Evolutionary conservation across 2,113 vertebrate species (phyloP).

Genomic region (Oreocharis arfaki): DNA sequence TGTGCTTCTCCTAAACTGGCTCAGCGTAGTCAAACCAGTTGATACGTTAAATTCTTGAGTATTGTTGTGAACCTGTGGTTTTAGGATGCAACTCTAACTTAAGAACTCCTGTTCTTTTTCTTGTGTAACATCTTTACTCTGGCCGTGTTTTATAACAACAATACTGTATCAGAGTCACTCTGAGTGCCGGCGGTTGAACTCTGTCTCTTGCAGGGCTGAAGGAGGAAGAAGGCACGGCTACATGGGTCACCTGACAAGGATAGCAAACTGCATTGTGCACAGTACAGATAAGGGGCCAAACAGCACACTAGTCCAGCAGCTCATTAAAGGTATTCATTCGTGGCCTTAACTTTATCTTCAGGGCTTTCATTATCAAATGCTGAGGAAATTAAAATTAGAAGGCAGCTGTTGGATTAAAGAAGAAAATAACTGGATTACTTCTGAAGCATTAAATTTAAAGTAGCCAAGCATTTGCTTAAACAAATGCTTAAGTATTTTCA

Average conservation of each 20-base stretch:
- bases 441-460: not conserved
- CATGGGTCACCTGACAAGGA: conserved; percentile 97
- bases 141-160: not conserved
- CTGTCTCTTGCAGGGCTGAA: conserved; percentile 76
- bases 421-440: not conserved
- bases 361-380: not conserved
- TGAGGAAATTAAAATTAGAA: not conserved
- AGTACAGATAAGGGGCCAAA: conserved; percentile 93
- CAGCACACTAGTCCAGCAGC: conserved; percentile 83
- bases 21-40: not conserved
- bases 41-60: not conserved
- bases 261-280: conserved; percentile 95
- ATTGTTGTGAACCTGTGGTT: not conserved
- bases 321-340: conserved; percentile 80
- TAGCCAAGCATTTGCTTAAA: not conserved
- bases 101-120: not conserved
- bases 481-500: not conserved
- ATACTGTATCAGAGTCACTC: accelerated
- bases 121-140: not conserved
- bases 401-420: not conserved
- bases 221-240: conserved; percentile 93
- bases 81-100: not conserved
- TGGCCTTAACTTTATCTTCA: not conserved
- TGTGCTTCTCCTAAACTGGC: not conserved
- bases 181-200: not conserved